These are phyloP conservation scores for Rhadinocentrus ornatus DNA, from an alignment of 2,797 vertebrate genomes.

Conservation along the genomic window DNA sequence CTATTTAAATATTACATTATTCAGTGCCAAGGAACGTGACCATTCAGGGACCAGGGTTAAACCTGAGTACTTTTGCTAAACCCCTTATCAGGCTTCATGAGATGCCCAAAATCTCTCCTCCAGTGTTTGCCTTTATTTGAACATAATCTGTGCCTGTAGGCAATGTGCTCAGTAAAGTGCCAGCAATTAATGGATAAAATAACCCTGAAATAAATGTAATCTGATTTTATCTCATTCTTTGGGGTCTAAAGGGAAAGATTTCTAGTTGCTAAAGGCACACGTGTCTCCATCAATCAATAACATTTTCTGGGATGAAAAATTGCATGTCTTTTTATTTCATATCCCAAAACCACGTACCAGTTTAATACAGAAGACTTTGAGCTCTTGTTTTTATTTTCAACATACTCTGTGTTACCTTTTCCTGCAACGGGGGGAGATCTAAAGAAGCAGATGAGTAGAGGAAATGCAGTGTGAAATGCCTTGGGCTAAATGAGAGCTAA, in stretches of 20 bases:
- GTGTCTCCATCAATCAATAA: conserved; percentile 67
- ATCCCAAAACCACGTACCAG: conserved; percentile 33
- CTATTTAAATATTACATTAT: conserved; percentile 39
- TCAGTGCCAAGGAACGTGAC: conserved; percentile 27
- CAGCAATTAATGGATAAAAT: conserved; percentile 73
- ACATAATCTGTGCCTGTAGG: conserved; percentile 65
- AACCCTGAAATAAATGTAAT: conserved; percentile 70
- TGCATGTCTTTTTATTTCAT: conserved; percentile 31
- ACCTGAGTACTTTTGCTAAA: conserved; percentile 45
- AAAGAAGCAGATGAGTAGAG: conserved; percentile 72
- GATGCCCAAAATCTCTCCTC: conserved; percentile 55
- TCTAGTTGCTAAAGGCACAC: conserved; percentile 45
- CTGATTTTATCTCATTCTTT: conserved; percentile 58
- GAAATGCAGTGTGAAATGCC: conserved; percentile 75
- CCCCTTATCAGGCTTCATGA: conserved; percentile 46
- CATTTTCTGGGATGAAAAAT: conserved; percentile 43
- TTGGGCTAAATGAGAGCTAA: conserved; percentile 69
- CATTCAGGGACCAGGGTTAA: conserved; percentile 33
- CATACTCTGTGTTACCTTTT: conserved; percentile 58
- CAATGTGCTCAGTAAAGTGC: conserved; percentile 63
- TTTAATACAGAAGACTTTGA: conserved; percentile 25
- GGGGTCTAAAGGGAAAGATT: conserved; percentile 43
- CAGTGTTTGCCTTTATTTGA: conserved; percentile 66
- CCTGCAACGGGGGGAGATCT: conserved; percentile 67
- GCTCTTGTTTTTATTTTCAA: conserved; percentile 32